Evolutionary conservation across 30 jellyfish, hydroid and myxozoan genomes (phyloP), one percentile per base, ranked within the genome.

Genomic region (Aurelia sp.): DNA sequence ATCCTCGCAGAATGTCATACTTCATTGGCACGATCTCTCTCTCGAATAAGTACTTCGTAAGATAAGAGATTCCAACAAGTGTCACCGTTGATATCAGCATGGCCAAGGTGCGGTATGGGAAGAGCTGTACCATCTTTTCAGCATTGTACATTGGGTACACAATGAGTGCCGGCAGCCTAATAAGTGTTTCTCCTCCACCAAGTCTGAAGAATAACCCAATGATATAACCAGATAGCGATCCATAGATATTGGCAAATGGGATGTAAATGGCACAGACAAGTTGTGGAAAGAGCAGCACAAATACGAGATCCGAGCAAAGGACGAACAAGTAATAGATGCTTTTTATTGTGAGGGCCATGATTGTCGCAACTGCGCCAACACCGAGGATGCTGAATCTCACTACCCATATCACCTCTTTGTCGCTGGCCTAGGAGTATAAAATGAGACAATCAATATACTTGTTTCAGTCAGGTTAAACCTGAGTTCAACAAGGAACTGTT

Each of bases 61-160:
- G 23, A 37, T 60, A 70, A 13, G 98, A 91, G 15, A 91, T 94
- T 21, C 44, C 71, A 12, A 91, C 44, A 18, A 91, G 93, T 15
- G 90, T 71, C 19, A 62, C 18, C 58, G 81, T 61, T 9, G 98
- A 85, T 15, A 91, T 19, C 21, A 78, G 71, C 98, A 91, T 91
- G 16, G 98, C 65, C 59, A 91, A 21, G 5, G 96, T 91, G 63
- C 98, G 96, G 78, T 86, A 86, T 10, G 96, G 96, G 61, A 85
- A 85, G 11, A 78, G 73, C 35, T 84, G 91, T 16, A 65, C 51
- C 44, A 64, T 33, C 59, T 59, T 65, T 1, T 73, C 81, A 53
- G 60, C 91, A 30, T 62, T 63, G 88, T 87, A 77, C 88, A 73
- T 74, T 18, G 96, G 96, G 62, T 76, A 87, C 7, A 67, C 37